Percentiles rank a stretch among this genome's conserved stretches.
These are phyloP conservation scores for Syngnathus rostellatus DNA, from an alignment of 2,797 vertebrate genomes.

Conservation along the genomic window DNA sequence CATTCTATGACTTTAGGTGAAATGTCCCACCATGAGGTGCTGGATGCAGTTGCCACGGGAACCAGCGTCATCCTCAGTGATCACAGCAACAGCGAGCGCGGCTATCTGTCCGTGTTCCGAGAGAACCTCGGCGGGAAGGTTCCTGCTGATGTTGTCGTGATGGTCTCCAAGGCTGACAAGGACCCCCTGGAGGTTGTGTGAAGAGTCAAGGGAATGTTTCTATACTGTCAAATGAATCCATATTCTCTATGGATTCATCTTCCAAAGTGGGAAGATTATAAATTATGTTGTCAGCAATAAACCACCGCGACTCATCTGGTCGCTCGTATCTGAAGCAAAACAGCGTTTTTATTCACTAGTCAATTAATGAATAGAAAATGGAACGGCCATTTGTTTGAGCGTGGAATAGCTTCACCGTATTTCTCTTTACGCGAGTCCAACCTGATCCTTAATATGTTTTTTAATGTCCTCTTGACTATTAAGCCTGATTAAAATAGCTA, in stretches of 20 bases:
- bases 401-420: not conserved
- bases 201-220: slow-evolving; percentile 10
- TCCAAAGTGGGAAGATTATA: too few relatives aligned
- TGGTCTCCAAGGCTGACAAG: slow-evolving; percentile 75
- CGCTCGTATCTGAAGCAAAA: too few relatives aligned
- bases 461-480: not conserved
- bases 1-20: slow-evolving; percentile 71
- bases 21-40: slow-evolving; percentile 92
- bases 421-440: not conserved
- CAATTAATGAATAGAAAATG: not conserved
- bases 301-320: too few relatives aligned
- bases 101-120: slow-evolving; percentile 80
- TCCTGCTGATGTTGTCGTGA: slow-evolving; percentile 66
- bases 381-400: not conserved
- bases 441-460: not conserved
- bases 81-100: slow-evolving; percentile 94
- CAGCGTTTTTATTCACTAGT: not conserved
- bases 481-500: not conserved
- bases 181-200: slow-evolving; percentile 83
- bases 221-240: too few relatives aligned
- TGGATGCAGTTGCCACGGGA: slow-evolving; percentile 81
- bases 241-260: too few relatives aligned
- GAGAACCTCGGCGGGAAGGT: slow-evolving; percentile 67
- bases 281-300: too few relatives aligned
- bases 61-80: slow-evolving; percentile 87